phyloP scores from a whole-genome alignment of 1,140 invertebrate species.

The Oryzaephilus surinamensis region DNA sequence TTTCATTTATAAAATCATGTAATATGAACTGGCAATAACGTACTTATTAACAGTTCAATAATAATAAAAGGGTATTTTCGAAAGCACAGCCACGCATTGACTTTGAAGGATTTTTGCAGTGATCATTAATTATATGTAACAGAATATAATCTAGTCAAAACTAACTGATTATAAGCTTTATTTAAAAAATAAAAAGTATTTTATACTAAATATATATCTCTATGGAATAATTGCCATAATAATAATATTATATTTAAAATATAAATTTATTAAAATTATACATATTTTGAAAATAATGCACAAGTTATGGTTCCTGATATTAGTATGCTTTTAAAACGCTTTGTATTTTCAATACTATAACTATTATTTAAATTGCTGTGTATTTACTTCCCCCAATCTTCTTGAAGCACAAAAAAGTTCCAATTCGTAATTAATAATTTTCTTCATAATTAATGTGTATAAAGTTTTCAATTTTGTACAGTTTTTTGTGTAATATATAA shows the following conservation, averaged over 20 bases:
- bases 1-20: background rate
- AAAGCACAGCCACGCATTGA: no score
- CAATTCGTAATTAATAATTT: background rate
- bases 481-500: slow-evolving; percentile 1
- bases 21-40: background rate
- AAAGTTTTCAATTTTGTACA: background rate
- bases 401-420: background rate
- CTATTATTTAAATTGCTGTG: background rate
- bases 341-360: background rate
- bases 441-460: background rate
- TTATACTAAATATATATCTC: slow-evolving; percentile 9
- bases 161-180: slow-evolving; percentile 11
- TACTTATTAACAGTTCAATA: background rate
- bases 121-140: slow-evolving; percentile 18
- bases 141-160: slow-evolving; percentile 19
- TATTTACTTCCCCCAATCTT: background rate
- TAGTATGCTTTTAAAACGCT: slow-evolving; percentile 1
- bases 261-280: background rate
- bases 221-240: slow-evolving; percentile 3
- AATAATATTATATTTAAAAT: background rate
- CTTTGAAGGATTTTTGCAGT: slow-evolving; percentile 17
- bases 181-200: slow-evolving; percentile 15
- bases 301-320: slow-evolving; percentile 17
- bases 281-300: slow-evolving; percentile 13
- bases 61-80: slow-evolving; percentile 6